Conservation (phyloP, 1,140 invertebrate genomes). For the Hypothenemus hampei region DNA sequence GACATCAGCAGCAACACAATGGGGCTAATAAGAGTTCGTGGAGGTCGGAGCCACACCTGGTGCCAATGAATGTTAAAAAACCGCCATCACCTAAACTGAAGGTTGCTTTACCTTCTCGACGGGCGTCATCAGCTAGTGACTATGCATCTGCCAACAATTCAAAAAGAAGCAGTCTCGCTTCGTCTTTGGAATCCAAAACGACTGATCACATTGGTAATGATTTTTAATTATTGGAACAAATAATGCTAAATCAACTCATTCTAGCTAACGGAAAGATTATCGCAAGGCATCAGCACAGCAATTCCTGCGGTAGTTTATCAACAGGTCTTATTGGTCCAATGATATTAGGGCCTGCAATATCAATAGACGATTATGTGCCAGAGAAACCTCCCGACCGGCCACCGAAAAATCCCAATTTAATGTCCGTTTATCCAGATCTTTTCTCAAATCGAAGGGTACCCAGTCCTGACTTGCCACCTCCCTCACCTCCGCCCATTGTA, state of each 20-base stretch:
- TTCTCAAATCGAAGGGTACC: constrained; percentile 53
- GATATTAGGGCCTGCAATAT: constrained; percentile 60
- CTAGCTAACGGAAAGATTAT: constrained; percentile 25
- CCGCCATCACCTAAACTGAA: constrained; percentile 55
- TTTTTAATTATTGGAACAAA: background rate
- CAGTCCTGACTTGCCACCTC: constrained; percentile 67
- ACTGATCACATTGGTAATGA: constrained; percentile 21
- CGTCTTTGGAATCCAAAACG: constrained; percentile 36
- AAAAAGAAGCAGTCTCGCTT: constrained; percentile 41
- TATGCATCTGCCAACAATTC: constrained; percentile 54
- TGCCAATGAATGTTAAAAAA: constrained; percentile 34
- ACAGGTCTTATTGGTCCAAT: constrained; percentile 57
- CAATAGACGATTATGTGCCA: constrained; percentile 66
- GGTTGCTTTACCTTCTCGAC: constrained; percentile 51
- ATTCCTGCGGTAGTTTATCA: constrained; percentile 58
- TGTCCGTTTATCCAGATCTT: constrained; percentile 49
- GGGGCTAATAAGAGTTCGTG: constrained; percentile 47
- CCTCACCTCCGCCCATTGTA: constrained; percentile 57
- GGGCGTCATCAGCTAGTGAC: constrained; percentile 65
- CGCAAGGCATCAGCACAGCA: constrained; percentile 55
- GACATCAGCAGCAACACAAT: constrained; percentile 52
- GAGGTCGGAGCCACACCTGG: constrained; percentile 58
- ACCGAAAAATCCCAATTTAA: constrained; percentile 68
- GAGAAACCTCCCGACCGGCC: constrained; percentile 63
- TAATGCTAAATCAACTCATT: background rate